phyloP scores from a whole-genome alignment of 2,888 invertebrate genomes.

The Meta bourneti region DNA sequence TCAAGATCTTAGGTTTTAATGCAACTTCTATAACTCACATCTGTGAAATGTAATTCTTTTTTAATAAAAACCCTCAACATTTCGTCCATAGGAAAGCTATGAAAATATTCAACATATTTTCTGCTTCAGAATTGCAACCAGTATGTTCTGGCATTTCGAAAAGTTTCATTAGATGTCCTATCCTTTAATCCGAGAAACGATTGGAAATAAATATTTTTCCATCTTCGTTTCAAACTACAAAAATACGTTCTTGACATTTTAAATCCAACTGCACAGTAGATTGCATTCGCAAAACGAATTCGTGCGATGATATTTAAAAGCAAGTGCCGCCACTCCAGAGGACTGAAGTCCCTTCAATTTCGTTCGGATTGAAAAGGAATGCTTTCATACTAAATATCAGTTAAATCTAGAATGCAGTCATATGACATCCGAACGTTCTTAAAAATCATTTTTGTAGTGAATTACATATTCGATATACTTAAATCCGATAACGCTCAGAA shows the following conservation, averaged over 20 bases:
- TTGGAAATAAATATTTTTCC: constrained; percentile 2
- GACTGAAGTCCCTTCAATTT: not conserved
- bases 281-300: not conserved
- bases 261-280: not conserved
- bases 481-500: constrained; percentile 32
- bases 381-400: constrained; percentile 27
- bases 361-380: constrained; percentile 20
- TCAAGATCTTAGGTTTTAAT: too few relatives aligned
- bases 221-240: not conserved
- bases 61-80: not conserved
- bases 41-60: not conserved
- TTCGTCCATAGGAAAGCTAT: not conserved
- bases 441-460: constrained; percentile 47
- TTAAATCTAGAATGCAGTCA: constrained; percentile 24
- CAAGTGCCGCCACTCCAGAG: not conserved
- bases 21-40: too few relatives aligned
- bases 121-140: not conserved
- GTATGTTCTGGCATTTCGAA: not conserved
- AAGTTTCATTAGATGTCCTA: not conserved
- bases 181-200: not conserved
- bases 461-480: constrained; percentile 56
- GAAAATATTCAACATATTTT: not conserved
- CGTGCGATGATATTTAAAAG: constrained; percentile 36
- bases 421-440: constrained; percentile 31
- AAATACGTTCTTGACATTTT: not conserved